Percentiles rank a stretch among this genome's conserved stretches.
phyloP scores from a whole-genome alignment of 2,888 invertebrate species.

The Hoplodrina blanda region DNA sequence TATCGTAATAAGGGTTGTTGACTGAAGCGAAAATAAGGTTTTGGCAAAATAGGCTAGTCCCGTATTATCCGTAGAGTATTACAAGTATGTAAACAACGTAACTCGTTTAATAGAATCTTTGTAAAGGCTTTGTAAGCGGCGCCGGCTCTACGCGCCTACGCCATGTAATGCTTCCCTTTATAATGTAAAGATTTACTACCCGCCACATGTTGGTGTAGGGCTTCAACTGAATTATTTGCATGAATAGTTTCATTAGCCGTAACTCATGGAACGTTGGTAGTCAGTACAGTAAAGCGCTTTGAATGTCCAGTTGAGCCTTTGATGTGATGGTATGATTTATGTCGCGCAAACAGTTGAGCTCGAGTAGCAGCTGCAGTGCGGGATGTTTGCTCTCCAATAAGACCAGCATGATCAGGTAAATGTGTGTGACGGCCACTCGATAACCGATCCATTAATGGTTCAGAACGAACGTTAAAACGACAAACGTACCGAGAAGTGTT shows the following conservation, averaged over 20 bases:
- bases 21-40: conserved; percentile 56
- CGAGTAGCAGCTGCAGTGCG: conserved; percentile 36
- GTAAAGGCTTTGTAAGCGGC: conserved; percentile 64
- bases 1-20: conserved; percentile 53
- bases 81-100: conserved; percentile 61
- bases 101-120: conserved; percentile 66
- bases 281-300: conserved; percentile 28
- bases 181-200: conserved; percentile 58
- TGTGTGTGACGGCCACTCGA: conserved; percentile 39
- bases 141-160: conserved; percentile 30
- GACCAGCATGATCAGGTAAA: conserved; percentile 36
- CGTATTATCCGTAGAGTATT: conserved; percentile 63
- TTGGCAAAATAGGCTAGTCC: conserved; percentile 65
- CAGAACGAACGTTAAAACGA: conserved; percentile 16
- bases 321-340: conserved; percentile 40
- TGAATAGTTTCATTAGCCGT: conserved; percentile 38
- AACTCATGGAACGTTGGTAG: conserved; percentile 20
- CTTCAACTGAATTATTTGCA: conserved; percentile 55
- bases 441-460: conserved; percentile 39
- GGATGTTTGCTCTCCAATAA: conserved; percentile 28
- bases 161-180: conserved; percentile 61
- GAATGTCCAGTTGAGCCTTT: conserved; percentile 32
- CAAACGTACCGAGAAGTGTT: conserved; percentile 9
- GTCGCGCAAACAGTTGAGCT: conserved; percentile 29
- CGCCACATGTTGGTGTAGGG: conserved; percentile 34